phyloP scores from a whole-genome alignment of 2,113 vertebrate species.

The Sapayoa aenigma region DNA sequence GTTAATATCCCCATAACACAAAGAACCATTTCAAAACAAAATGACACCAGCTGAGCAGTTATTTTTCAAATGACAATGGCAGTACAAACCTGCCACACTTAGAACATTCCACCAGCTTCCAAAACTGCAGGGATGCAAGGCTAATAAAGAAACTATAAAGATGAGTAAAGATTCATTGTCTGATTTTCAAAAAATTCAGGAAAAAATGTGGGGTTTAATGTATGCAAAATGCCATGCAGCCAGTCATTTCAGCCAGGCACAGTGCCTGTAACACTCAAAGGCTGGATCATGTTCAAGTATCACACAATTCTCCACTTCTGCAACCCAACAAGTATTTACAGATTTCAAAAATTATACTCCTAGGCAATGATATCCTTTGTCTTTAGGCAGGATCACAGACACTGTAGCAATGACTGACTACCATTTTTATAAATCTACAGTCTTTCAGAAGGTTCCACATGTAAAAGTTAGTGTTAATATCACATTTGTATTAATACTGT shows the following conservation, averaged over 20 bases:
- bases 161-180: background rate
- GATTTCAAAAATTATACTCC: background rate
- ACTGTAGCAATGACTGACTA: background rate
- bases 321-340: background rate
- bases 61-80: background rate
- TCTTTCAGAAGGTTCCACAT: background rate
- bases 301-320: background rate
- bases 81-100: background rate
- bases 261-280: background rate
- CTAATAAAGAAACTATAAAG: conserved; percentile 20
- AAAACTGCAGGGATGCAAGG: background rate
- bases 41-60: background rate
- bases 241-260: background rate
- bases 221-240: background rate
- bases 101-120: background rate
- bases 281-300: background rate
- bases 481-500: background rate
- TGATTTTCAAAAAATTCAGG: background rate
- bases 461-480: background rate
- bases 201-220: background rate
- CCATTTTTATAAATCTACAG: background rate
- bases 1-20: background rate
- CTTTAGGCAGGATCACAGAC: background rate
- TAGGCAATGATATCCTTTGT: background rate
- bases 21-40: background rate